Conservation (phyloP, 2,113 vertebrate species). For the Circaetus cinerascens region DNA sequence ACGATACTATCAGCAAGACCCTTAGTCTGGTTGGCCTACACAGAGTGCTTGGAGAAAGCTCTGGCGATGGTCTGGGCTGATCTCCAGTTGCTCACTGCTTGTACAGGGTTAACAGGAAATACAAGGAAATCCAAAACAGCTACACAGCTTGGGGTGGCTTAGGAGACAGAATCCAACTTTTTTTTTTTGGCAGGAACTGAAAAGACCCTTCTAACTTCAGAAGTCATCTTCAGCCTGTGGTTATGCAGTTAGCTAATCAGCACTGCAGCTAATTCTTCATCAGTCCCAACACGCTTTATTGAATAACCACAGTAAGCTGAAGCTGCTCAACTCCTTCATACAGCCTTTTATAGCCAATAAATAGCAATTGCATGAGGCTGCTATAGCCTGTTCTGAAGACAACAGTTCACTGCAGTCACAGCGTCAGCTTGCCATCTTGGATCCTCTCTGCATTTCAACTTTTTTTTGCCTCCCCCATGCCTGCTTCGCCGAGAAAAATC, state of each 20-base stretch:
- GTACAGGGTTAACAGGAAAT: background rate
- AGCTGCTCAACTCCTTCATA: background rate
- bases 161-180: background rate
- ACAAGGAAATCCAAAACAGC: background rate
- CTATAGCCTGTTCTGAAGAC: background rate
- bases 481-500: background rate
- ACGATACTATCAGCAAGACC: background rate
- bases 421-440: background rate
- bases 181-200: background rate
- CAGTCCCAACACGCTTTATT: accelerated
- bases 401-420: background rate
- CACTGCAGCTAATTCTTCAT: background rate
- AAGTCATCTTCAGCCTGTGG: background rate
- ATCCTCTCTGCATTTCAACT: background rate
- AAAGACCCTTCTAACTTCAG: background rate
- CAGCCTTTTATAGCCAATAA: background rate
- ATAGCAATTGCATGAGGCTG: accelerated
- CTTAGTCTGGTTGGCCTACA: background rate
- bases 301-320: background rate
- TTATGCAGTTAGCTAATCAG: background rate
- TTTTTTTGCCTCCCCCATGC: background rate
- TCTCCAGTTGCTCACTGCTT: background rate
- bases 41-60: background rate
- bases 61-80: background rate
- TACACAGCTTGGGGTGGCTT: background rate